Evolutionary conservation across 2,888 invertebrate species (phyloP).

Genomic region (Parnassius mnemosyne): DNA sequence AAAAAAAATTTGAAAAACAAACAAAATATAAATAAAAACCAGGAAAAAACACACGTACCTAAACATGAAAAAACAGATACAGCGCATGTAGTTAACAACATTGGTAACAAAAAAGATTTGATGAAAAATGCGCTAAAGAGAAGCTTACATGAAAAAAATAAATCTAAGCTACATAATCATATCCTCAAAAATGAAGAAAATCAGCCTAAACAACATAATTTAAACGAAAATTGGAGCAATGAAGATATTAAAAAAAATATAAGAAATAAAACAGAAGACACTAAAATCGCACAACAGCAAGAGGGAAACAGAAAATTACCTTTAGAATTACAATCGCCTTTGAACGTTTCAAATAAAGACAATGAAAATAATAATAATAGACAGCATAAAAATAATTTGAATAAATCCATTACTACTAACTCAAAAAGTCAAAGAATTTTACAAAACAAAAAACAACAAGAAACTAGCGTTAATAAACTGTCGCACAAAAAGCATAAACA

Average conservation of each 20-base stretch:
- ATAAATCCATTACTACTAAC: not conserved
- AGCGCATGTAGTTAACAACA: conserved; percentile 3
- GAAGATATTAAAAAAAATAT: conserved; percentile 1
- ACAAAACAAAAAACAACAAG: conserved; percentile 1
- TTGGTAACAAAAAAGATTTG: conserved; percentile 8
- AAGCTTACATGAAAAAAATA: conserved; percentile 24
- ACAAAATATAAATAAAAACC: not conserved
- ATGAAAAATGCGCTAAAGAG: conserved; percentile 21
- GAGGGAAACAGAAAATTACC: not conserved
- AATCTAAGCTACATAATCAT: not conserved
- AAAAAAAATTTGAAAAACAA: not conserved
- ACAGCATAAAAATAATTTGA: not conserved
- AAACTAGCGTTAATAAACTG: not conserved
- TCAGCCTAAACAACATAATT: not conserved
- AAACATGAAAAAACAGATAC: not conserved
- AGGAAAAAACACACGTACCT: not conserved
- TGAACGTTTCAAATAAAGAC: not conserved
- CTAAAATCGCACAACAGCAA: not conserved
- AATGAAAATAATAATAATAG: not conserved
- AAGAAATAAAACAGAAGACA: conserved; percentile 2
- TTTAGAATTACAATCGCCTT: not conserved
- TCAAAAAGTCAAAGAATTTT: not conserved
- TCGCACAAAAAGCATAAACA: conserved; percentile 3
- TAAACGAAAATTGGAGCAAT: conserved; percentile 1
- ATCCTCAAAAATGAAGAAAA: not conserved